Conservation (phyloP, 2,113 vertebrate species). For the Perccottus glenii region DNA sequence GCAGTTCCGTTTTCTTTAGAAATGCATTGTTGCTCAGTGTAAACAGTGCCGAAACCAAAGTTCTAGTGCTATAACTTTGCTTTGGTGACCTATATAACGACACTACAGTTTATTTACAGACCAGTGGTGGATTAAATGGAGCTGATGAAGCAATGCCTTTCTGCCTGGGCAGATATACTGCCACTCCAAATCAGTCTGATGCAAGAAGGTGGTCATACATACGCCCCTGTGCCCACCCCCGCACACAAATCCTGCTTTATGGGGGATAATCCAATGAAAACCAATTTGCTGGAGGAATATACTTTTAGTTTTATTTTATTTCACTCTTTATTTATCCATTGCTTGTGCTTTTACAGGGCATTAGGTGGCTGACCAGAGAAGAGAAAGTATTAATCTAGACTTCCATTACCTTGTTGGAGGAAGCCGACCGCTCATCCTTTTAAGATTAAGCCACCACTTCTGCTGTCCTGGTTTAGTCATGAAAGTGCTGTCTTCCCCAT, state of each 20-base stretch:
- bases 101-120: conserved; percentile 50
- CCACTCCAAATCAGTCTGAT: conserved; percentile 35
- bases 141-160: conserved; percentile 63
- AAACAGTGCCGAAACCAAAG: neutral
- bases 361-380: conserved; percentile 60
- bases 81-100: neutral
- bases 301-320: conserved; percentile 61
- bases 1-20: too few species aligned
- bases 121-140: conserved; percentile 72
- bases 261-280: conserved; percentile 78
- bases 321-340: conserved; percentile 74
- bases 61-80: conserved; percentile 6
- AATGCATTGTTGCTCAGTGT: neutral
- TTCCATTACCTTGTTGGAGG: conserved; percentile 52
- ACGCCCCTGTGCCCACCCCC: conserved; percentile 31
- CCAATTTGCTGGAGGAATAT: conserved; percentile 77
- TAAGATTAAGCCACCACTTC: conserved; percentile 54
- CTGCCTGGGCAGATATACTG: conserved; percentile 29
- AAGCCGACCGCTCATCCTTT: conserved; percentile 50
- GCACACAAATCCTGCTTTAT: conserved; percentile 72
- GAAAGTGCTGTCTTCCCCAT: conserved; percentile 63
- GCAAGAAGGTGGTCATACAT: conserved; percentile 48
- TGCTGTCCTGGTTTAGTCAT: conserved; percentile 61
- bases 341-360: conserved; percentile 70
- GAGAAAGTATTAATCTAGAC: conserved; percentile 62